phyloP scores from a whole-genome alignment of 2,888 invertebrate genomes.

The Stomorhina lunata region DNA sequence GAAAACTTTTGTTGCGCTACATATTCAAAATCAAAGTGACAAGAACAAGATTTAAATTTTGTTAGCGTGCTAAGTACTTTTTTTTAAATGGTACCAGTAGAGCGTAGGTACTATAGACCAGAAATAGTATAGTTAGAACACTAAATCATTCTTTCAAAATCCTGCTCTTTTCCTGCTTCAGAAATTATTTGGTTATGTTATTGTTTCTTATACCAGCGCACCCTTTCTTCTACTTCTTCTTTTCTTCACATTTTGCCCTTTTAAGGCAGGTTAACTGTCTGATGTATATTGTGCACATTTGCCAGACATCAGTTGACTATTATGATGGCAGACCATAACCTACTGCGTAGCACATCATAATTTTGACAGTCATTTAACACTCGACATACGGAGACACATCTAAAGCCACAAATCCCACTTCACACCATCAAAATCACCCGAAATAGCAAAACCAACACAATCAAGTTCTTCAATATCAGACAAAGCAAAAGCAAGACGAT shows the following conservation, averaged over 20 bases:
- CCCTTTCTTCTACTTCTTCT: neutral
- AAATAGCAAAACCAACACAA: conserved; percentile 26
- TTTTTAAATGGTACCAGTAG: no score
- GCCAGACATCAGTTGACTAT: conserved; percentile 45
- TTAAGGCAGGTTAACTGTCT: neutral
- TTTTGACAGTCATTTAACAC: conserved; percentile 51
- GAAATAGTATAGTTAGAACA: no score
- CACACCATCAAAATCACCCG: conserved; percentile 51
- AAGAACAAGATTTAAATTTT: no score
- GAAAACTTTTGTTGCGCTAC: no score
- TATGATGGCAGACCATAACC: conserved; percentile 35
- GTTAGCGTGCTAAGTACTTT: no score
- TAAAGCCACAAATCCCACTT: conserved; percentile 10
- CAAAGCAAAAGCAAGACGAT: conserved; percentile 48
- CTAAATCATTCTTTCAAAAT: no score
- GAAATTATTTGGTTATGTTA: neutral
- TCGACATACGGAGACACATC: neutral
- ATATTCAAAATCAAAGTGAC: no score
- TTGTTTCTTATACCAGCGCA: conserved; percentile 18
- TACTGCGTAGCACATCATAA: conserved; percentile 17
- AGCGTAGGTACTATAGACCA: no score
- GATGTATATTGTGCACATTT: conserved; percentile 40
- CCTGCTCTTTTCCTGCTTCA: no score
- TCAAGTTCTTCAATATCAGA: conserved; percentile 22
- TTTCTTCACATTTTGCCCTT: no score